A percentile compares a stretch with the other conserved stretches of the same genome.
These are phyloP conservation scores for Ganaspis sp. DNA, from an alignment of 1,140 invertebrate species.

Conservation along the genomic window DNA sequence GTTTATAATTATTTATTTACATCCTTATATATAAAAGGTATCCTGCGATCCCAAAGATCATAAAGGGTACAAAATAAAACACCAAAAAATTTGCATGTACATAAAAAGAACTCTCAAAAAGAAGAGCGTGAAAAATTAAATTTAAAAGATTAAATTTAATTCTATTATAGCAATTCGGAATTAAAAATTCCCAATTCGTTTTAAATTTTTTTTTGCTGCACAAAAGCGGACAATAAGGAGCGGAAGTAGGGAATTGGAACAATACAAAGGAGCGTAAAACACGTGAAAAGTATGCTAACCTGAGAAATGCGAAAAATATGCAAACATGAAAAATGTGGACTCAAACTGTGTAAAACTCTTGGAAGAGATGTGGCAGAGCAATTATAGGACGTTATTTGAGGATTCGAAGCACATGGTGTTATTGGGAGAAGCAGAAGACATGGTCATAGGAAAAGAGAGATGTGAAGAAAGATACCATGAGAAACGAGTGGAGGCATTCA, in stretches of 20 bases:
- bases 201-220: too few species aligned
- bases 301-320: background rate
- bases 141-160: too few species aligned
- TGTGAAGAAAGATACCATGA: conserved; percentile 9
- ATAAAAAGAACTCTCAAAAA: too few species aligned
- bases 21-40: too few species aligned
- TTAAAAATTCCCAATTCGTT: too few species aligned
- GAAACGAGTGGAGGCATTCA: conserved; percentile 12
- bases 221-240: background rate
- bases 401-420: conserved; percentile 26
- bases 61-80: too few species aligned
- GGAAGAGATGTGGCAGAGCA: background rate
- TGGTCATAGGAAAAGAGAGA: conserved; percentile 8
- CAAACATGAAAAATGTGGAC: background rate
- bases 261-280: background rate
- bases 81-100: too few species aligned
- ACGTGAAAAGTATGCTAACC: background rate
- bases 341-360: conserved; percentile 8
- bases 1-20: too few species aligned
- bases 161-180: too few species aligned
- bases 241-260: too few species aligned
- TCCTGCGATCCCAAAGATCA: too few species aligned
- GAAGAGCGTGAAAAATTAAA: too few species aligned
- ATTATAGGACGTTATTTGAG: conserved; percentile 19
- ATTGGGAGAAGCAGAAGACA: conserved; percentile 12